These are phyloP conservation scores for Arbacia lixula DNA, from an alignment of 53 echinoderm and acorn worm species.

Conservation along the genomic window DNA sequence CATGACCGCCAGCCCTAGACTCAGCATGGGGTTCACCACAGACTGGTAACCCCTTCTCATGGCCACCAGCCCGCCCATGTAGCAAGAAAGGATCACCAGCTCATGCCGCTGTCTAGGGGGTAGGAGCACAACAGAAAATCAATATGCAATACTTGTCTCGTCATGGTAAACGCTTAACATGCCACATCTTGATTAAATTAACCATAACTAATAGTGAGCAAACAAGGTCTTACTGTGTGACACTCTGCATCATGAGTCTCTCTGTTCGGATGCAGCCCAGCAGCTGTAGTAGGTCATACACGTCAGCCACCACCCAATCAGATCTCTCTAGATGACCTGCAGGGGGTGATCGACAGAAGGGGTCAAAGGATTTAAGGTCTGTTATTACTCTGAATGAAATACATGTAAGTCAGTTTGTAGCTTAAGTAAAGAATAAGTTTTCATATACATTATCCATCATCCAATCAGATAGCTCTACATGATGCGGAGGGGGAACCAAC, in stretches of 20 bases:
- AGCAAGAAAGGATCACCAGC: slow-evolving; percentile 76
- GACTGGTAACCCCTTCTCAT: slow-evolving; percentile 75
- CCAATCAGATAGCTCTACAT: no score
- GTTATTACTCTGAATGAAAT: background rate
- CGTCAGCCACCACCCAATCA: slow-evolving; percentile 71
- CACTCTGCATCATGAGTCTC: slow-evolving; percentile 72
- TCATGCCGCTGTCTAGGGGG: slow-evolving; percentile 72
- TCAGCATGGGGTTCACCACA: slow-evolving; percentile 72
- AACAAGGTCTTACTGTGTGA: slow-evolving; percentile 65
- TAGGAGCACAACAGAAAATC: no score
- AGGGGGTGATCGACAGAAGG: background rate
- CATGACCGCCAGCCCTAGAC: slow-evolving; percentile 39
- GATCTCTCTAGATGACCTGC: slow-evolving; percentile 59
- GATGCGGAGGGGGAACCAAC: no score
- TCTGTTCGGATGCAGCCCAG: slow-evolving; percentile 85
- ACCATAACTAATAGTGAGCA: no score
- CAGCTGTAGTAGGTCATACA: slow-evolving; percentile 70
- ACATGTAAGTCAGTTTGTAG: background rate
- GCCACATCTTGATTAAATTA: no score
- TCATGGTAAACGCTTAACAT: no score
- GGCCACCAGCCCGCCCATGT: slow-evolving; percentile 78
- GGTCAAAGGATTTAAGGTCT: background rate
- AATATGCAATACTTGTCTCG: no score
- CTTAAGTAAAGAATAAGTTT: no score
- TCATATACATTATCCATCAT: no score